Evolutionary conservation across 2,888 invertebrate species (phyloP), one percentile per base, ranked within the genome.

Genomic region (Drosophila cyrtoloma): DNA sequence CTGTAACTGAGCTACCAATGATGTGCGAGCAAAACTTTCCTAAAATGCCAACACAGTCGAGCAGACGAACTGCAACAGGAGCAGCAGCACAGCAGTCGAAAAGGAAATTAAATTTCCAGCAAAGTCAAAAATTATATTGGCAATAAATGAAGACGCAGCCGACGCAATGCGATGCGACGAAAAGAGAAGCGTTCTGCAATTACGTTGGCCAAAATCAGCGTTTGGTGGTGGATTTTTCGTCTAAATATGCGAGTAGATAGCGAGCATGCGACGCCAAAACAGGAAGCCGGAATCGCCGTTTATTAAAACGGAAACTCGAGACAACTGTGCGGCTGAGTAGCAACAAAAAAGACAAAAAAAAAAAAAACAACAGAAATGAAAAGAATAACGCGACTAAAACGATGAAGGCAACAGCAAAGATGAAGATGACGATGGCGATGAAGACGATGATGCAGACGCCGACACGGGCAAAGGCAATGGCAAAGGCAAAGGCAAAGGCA

Each of bases 21-120:
- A 81, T 72, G 69, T 65, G 57, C 64, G 60, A 55, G 55, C 51
- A 50, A 60, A 71, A 87, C 67, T 86, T 88, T 71, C 58, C 59
- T 63, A 77, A 77, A 78, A 84, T 79, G 75, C 75, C 77, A 60
- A 28, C 69, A 68, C 52, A 68, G 74, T 51, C 50, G 50, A 66
- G 74, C 51, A 47, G 39, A 22, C 5, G 22, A 59, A 57, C 58
- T 52, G 60, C 65, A 75, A 55, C 57, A 61, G 42, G n/a, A 69
- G 65, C 50, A 44, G 51, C 55, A 26, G 39, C 63, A 55, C 69
- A 30, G 56, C 62, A 66, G 66, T 51, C 76, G 33, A 77, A 77
- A 76, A 90, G 92, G 92, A 92, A 92, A 92, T 92, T 92, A 92
- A 92, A 92, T 92, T 92, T 92, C 73, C 71, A 79, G 75, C 81